phyloP scores from a whole-genome alignment of 2,113 vertebrate genomes.

The Meriones unguiculatus region DNA sequence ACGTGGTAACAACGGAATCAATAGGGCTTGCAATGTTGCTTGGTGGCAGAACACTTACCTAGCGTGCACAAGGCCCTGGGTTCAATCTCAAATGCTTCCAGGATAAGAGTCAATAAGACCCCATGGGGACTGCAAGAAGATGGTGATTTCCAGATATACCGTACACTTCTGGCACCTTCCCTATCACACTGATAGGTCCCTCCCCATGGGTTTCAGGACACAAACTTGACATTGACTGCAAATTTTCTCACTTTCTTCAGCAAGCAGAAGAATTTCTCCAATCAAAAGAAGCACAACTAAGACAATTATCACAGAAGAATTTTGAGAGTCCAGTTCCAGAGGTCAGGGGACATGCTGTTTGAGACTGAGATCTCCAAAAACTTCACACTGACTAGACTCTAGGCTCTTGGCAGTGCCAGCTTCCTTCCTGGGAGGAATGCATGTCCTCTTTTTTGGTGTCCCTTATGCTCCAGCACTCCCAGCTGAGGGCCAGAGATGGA shows the following conservation, averaged over 20 bases:
- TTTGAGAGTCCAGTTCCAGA: background rate
- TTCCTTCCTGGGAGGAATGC: background rate
- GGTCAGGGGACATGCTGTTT: background rate
- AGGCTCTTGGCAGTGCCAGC: background rate
- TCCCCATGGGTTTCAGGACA: background rate
- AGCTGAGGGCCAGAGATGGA: background rate
- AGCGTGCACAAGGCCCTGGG: background rate
- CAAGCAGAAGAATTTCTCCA: constrained; percentile 15
- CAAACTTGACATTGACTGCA: background rate
- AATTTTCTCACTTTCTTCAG: background rate
- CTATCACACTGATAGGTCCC: background rate
- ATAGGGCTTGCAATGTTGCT: background rate
- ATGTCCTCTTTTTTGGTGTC: background rate
- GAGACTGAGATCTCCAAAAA: background rate
- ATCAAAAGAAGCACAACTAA: background rate
- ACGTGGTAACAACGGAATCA: too few relatives aligned
- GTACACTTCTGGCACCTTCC: background rate
- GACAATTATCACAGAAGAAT: background rate
- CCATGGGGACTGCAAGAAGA: background rate
- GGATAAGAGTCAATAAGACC: background rate
- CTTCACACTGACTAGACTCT: background rate
- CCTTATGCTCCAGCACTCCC: background rate
- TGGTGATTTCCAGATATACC: background rate
- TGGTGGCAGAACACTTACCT: background rate
- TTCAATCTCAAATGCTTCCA: background rate